Conservation (phyloP, 2,888 invertebrate genomes). For the Cataglyphis rosenhaueri region DNA sequence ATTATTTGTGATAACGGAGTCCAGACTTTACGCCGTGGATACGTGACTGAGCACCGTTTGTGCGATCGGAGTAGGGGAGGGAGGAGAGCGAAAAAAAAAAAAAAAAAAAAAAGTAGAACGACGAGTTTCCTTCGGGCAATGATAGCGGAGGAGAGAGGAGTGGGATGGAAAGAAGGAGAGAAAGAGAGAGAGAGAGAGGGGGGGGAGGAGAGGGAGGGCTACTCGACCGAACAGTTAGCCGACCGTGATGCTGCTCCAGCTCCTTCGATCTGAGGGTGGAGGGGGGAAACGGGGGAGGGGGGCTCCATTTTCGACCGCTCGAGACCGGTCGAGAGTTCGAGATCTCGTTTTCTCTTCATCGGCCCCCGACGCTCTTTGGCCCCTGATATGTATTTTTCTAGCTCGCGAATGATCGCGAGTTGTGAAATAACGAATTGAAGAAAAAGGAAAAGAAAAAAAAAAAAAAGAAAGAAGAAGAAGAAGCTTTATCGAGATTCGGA, state of each 20-base stretch:
- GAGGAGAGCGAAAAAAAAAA: constrained; percentile 50
- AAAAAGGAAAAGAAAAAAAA: background rate
- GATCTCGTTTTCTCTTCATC: constrained; percentile 64
- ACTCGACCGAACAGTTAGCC: constrained; percentile 69
- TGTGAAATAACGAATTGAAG: background rate
- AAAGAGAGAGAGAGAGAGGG: background rate
- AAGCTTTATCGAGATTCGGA: background rate
- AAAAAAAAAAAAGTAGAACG: constrained; percentile 69
- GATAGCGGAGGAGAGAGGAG: constrained; percentile 5
- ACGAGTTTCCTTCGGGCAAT: constrained; percentile 66
- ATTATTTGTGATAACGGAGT: constrained; percentile 43
- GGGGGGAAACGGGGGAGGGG: background rate
- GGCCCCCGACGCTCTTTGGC: constrained; percentile 52
- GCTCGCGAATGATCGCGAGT: background rate
- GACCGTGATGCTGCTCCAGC: constrained; percentile 67
- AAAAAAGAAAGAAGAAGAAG: too few species aligned
- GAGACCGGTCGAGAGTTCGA: constrained; percentile 57
- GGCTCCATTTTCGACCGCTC: constrained; percentile 65
- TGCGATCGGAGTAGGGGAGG: constrained; percentile 44
- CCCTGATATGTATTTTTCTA: constrained; percentile 38
- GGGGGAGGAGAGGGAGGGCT: background rate
- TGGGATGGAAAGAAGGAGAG: background rate
- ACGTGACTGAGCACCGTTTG: constrained; percentile 62
- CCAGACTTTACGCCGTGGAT: constrained; percentile 24
- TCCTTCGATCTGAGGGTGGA: constrained; percentile 55